Base-by-base conservation (phyloP, 1,140 invertebrate genomes). In the Rhyzopertha dominica region DNA sequence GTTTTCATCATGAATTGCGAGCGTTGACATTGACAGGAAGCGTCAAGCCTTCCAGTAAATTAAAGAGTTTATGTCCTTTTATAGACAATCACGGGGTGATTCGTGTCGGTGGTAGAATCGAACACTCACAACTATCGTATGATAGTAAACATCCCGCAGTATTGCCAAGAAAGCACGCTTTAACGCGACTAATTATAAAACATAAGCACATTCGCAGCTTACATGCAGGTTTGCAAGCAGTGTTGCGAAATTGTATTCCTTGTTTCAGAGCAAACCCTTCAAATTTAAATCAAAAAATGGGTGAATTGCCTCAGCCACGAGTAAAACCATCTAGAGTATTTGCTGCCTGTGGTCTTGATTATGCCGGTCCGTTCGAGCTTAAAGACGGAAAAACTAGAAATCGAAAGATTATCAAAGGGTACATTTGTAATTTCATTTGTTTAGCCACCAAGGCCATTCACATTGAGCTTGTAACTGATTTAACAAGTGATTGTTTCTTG, bases 351-450 rank as follows among this genome's bases (percentile, higher is more conserved):
- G 61, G 56, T 13, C 31, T 65, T 1, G 57, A 64, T 45, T 65
- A 50, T 52, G 20, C 60, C 51, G 12, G 61, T 56, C 7, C 35
- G 2, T 25, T 47, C 29, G 58, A 28, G 32, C 28, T 8, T 29
- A 59, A 13, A 47, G 53, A 50, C 31, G 37, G 46, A 9, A 41
- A 37, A 23, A 10, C 13, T 4, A 32, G 51, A 30, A 50, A 48
- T 24, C 5, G 25, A 19, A 45, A 31, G 4, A 25, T 25, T 10
- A 37, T 49, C 3, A 70, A 70, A 40, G 32, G 45, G 0, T 68
- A 65, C 30, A n/a, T n/a, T n/a, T 46, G 62, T 5, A 32, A 39
- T 12, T 67, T 68, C 24, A 46, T 63, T 2, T 69, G 67, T 50
- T 31, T 63, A 3, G 39, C 49, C 0, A 56, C 51, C 0, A 54